phyloP scores from a whole-genome alignment of 1,140 invertebrate species.

The Euwallacea fornicatus region DNA sequence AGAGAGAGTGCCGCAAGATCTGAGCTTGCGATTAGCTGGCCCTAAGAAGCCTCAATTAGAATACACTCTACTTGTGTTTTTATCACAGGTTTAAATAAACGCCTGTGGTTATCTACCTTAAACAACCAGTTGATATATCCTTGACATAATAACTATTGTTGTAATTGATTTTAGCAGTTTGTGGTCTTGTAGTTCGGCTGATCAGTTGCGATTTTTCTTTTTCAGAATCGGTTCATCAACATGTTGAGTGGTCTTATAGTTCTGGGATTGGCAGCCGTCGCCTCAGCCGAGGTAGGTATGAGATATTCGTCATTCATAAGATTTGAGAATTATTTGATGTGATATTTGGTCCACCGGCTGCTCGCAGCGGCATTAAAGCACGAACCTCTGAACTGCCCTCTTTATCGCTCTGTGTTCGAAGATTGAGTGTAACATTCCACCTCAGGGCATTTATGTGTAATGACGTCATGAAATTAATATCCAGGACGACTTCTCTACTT shows the following conservation, averaged over 20 bases:
- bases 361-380: too few species aligned
- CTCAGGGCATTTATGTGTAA: too few species aligned
- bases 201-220: conserved; percentile 11
- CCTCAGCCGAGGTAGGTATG: conserved; percentile 6
- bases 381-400: too few species aligned
- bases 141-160: conserved; percentile 18
- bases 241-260: conserved; percentile 8
- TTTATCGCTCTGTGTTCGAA: too few species aligned
- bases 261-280: conserved; percentile 4
- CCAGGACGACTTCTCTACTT: too few species aligned
- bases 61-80: not conserved
- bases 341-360: too few species aligned
- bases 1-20: too few species aligned
- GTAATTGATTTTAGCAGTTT: not conserved
- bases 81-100: not conserved
- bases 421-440: too few species aligned
- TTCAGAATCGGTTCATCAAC: conserved; percentile 2
- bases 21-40: not conserved
- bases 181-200: not conserved
- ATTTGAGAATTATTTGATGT: too few species aligned
- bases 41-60: not conserved
- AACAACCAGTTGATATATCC: conserved; percentile 22
- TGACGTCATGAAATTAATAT: too few species aligned
- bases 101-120: not conserved
- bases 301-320: too few species aligned